Conservation (phyloP, 2,113 vertebrate species). For the Puntigrus tetrazona region DNA sequence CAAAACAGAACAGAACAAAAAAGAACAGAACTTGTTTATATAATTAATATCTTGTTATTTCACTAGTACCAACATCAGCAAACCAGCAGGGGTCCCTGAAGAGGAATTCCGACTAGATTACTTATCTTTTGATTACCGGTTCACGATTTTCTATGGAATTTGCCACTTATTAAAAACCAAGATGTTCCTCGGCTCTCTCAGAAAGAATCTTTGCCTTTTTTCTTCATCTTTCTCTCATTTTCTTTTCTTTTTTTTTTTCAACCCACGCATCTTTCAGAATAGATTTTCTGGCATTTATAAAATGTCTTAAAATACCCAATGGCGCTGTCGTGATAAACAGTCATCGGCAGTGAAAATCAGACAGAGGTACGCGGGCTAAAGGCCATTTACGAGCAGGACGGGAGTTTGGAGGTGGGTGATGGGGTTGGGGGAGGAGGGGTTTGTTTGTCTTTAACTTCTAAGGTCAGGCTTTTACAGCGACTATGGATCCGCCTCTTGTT, state of each 20-base stretch:
- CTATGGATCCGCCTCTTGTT: constrained; percentile 52
- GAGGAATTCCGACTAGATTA: neutral
- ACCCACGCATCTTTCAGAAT: constrained; percentile 36
- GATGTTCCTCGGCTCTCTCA: neutral
- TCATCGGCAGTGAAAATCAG: neutral
- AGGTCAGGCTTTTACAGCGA: constrained; percentile 37
- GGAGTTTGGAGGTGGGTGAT: constrained; percentile 27
- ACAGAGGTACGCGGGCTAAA: neutral
- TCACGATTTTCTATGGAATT: neutral
- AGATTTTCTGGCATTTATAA: constrained; percentile 38
- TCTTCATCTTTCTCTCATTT: neutral
- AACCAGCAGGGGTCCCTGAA: neutral
- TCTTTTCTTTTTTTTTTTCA: neutral
- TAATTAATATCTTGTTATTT: neutral
- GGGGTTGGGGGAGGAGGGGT: constrained; percentile 8
- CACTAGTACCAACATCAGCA: neutral
- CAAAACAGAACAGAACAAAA: too few species aligned
- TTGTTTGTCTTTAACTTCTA: constrained; percentile 40
- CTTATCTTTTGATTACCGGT: constrained; percentile 13
- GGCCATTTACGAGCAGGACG: neutral
- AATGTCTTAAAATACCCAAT: constrained; percentile 24
- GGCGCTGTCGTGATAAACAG: constrained; percentile 30
- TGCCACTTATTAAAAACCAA: neutral
- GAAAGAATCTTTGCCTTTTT: neutral
- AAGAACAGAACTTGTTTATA: neutral